Percentiles rank a stretch among this genome's conserved stretches.
Evolutionary conservation across 2,888 invertebrate genomes (phyloP).

Genomic region (Netelia melanura): DNA sequence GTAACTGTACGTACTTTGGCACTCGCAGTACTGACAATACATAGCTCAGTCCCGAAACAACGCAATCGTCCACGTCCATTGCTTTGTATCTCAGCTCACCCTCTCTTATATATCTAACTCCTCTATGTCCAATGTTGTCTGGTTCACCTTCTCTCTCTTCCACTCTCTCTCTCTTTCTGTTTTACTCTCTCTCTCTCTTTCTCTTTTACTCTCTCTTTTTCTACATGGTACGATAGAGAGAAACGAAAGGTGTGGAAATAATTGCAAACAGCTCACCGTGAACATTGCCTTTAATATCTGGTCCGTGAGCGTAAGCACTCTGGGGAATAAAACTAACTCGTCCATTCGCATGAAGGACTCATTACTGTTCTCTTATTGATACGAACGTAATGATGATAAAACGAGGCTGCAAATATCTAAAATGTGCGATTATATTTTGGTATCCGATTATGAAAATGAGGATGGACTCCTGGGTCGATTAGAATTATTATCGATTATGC

Average conservation of each 20-base stretch:
- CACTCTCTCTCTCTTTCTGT: constrained; percentile 29
- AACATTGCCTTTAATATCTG: constrained; percentile 76
- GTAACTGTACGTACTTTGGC: neutral
- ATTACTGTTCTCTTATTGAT: no score
- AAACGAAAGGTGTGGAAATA: constrained; percentile 73
- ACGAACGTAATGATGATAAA: no score
- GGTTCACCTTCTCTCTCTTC: neutral
- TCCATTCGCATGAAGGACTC: constrained; percentile 33
- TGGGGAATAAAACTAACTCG: constrained; percentile 38
- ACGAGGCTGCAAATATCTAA: no score
- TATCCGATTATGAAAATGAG: no score
- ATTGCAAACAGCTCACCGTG: constrained; percentile 78
- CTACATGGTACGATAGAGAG: neutral
- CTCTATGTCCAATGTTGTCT: constrained; percentile 2
- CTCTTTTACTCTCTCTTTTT: constrained; percentile 12
- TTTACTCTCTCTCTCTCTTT: constrained; percentile 23
- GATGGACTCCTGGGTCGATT: no score
- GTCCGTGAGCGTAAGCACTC: constrained; percentile 53
- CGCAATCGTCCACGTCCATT: constrained; percentile 13
- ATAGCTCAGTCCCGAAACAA: constrained; percentile 22
- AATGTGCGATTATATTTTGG: no score
- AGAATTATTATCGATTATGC: no score
- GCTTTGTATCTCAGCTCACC: constrained; percentile 33
- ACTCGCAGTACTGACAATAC: neutral
- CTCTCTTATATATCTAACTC: constrained; percentile 13